Percentiles rank a stretch among this genome's conserved stretches.
Evolutionary conservation across 1,140 invertebrate genomes (phyloP).

Genomic region (Drosophila elegans): DNA sequence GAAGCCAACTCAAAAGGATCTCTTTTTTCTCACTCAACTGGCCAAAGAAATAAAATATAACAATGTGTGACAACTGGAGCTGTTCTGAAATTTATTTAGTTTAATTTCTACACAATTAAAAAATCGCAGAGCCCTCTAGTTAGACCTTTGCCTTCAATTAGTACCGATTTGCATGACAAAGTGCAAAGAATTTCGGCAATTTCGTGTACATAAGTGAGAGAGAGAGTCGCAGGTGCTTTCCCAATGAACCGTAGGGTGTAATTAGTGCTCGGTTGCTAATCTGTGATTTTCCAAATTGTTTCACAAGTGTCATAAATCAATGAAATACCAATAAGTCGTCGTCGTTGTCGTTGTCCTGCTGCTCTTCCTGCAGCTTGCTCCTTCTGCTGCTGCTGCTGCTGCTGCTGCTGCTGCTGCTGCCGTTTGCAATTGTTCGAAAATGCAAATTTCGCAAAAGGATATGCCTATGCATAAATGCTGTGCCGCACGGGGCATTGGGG

Average conservation of each 20-base stretch:
- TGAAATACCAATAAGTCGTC: conserved; percentile 84
- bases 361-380: conserved; percentile 20
- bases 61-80: neutral
- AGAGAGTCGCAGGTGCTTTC: conserved; percentile 14
- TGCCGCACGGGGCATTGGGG: conserved; percentile 5
- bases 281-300: conserved; percentile 85
- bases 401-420: conserved; percentile 34
- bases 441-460: conserved; percentile 82
- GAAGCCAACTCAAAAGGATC: neutral
- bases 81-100: conserved; percentile 18
- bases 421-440: conserved; percentile 76
- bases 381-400: conserved; percentile 11
- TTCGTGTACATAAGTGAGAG: neutral
- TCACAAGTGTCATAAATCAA: conserved; percentile 85
- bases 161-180: conserved; percentile 63
- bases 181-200: conserved; percentile 17
- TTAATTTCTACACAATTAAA: conserved; percentile 11
- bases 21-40: neutral
- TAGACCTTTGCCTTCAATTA: conserved; percentile 30
- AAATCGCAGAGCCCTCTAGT: conserved; percentile 19
- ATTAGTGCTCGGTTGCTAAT: conserved; percentile 73
- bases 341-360: conserved; percentile 34
- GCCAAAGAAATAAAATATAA: conserved; percentile 1
- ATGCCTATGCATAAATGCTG: conserved; percentile 76
- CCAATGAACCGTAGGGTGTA: conserved; percentile 70